A percentile compares a stretch with the other conserved stretches of the same genome.
phyloP scores from a whole-genome alignment of 2,888 invertebrate species.

The Pristionchus mayeri region DNA sequence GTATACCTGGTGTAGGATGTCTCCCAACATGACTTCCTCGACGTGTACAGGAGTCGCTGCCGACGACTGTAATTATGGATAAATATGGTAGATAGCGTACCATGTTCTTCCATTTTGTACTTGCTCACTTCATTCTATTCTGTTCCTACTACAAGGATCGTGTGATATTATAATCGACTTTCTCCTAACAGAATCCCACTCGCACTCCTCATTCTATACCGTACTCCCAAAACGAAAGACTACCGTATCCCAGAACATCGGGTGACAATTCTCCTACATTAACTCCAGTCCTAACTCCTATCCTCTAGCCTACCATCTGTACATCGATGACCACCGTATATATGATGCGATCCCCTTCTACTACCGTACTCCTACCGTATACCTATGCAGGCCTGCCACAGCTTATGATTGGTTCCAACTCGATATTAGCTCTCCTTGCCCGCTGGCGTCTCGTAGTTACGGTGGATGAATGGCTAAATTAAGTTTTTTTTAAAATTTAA shows the following conservation, averaged over 20 bases:
- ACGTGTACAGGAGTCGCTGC: constrained; percentile 94
- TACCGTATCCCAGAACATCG: too few species aligned
- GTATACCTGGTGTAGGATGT: constrained; percentile 82
- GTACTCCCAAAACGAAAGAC: too few species aligned
- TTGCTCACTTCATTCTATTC: not conserved
- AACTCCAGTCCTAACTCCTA: too few species aligned
- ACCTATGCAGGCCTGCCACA: constrained; percentile 63
- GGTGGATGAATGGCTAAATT: constrained; percentile 86
- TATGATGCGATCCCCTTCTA: too few species aligned
- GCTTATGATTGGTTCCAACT: constrained; percentile 71
- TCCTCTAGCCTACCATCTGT: too few species aligned
- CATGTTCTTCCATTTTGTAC: too few species aligned
- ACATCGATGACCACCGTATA: not conserved
- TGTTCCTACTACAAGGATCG: too few species aligned
- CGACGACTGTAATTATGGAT: constrained; percentile 83
- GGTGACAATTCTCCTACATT: too few species aligned
- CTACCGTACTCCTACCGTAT: constrained; percentile 55
- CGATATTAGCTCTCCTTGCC: constrained; percentile 78
- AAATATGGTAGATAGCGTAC: constrained; percentile 69
- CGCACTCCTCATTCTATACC: too few species aligned
- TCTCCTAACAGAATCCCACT: too few species aligned
- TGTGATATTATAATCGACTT: too few species aligned
- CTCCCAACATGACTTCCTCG: constrained; percentile 84
- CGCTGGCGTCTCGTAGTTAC: constrained; percentile 86
- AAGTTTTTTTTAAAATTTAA: too few species aligned